Base-by-base conservation (phyloP, 2,113 vertebrate species). In the Archilochus colubris region DNA sequence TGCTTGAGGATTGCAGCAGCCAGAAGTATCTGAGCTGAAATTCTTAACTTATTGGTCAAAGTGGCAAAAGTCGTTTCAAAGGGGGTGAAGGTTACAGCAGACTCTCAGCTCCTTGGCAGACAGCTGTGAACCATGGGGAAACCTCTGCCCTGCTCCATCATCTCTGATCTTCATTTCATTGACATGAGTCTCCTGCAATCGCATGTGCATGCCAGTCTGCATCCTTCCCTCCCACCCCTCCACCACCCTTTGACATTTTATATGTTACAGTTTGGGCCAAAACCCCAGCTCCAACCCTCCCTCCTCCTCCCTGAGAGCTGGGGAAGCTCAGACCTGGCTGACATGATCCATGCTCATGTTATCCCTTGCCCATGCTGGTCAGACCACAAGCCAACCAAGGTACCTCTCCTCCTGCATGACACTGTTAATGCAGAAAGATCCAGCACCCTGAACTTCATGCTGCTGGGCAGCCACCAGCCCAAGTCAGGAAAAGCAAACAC, bases 61-160 rank as follows among this genome's bases (percentile, higher is more conserved):
- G 15, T 74, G 33, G 82, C 4, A 54, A 51, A 66, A 43, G 16
- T 46, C 63, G 7, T 67, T 88, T 78, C 73, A 68, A 3, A 67
- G 44, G 18, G 3, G 46, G 14, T 78, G 36, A 48, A 36, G 48
- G 30, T 59, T 22, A 55, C 31, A 28, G 14, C 3, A 6, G 36
- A 44, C 57, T 66, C 66, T 48, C 62, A 54, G 78, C 62, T 95
- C 86, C 91, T 95, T n/a, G 62, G 84, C 79, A 86, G 57, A 88
- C 81, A 89, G 88, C 81, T 76, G 64, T 55, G 83, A 96, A 75
- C 80, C 33, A 2, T 9, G 93, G 94, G 92, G 94, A 91, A 97
- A 94, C 77, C 86, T 92, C 67, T 89, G 91, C 75, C 86, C 54
- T 78, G 59, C 86, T 89, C 70, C 80, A 77, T 84, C 85, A 74